A percentile compares a stretch with the other conserved stretches of the same genome.
Conservation (phyloP, 2,888 invertebrate genomes). For the Drosophila formosana region DNA sequence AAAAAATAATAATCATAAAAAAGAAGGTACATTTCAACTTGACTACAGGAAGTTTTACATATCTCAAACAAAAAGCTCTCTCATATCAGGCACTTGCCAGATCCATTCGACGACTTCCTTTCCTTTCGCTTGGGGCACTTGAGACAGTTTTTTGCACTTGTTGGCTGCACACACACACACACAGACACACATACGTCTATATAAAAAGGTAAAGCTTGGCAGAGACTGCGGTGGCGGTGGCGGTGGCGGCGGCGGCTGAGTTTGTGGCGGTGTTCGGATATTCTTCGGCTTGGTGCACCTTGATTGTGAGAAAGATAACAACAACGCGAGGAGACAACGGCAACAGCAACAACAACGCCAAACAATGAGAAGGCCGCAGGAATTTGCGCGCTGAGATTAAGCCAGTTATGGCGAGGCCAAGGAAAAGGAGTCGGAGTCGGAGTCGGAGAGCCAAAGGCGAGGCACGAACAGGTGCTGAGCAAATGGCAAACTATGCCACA, state of each 20-base stretch:
- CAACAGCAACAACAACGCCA: constrained; percentile 45
- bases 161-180: constrained; percentile 36
- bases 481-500: constrained; percentile 83
- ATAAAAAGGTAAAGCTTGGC: constrained; percentile 30
- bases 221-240: constrained; percentile 20
- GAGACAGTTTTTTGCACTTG: constrained; percentile 78
- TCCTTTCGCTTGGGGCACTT: constrained; percentile 62
- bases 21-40: constrained; percentile 56
- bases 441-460: constrained; percentile 32
- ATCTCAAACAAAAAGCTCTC: constrained; percentile 75
- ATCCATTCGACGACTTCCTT: constrained; percentile 71
- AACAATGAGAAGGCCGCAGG: constrained; percentile 79
- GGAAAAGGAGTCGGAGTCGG: constrained; percentile 4
- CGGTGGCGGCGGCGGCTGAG: constrained; percentile 8
- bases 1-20: constrained; percentile 11
- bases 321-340: constrained; percentile 63
- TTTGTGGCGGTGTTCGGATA: constrained; percentile 47
- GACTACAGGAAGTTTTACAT: constrained; percentile 77
- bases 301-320: constrained; percentile 81
- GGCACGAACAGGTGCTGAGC: constrained; percentile 75
- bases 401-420: constrained; percentile 44
- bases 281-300: constrained; percentile 66
- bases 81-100: constrained; percentile 61
- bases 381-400: constrained; percentile 77
- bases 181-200: neutral